Evolutionary conservation across 2,797 vertebrate genomes (phyloP), one percentile per base, ranked within the genome.

Genomic region (Echiichthys vipera): DNA sequence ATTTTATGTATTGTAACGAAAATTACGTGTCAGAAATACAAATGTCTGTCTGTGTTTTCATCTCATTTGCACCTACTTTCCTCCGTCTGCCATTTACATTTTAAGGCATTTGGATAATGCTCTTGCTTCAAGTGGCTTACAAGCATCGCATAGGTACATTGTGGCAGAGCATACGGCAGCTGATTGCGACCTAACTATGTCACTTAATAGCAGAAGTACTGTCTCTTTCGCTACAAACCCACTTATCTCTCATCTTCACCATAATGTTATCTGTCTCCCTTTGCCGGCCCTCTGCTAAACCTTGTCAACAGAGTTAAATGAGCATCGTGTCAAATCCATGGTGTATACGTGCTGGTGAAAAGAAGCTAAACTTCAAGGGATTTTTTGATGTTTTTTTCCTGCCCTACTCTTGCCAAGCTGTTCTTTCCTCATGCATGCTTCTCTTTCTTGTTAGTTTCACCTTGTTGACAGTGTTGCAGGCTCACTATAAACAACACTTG

Each of bases 331-430:
- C 17, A 9, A 32, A 81, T 77, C 43, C 18, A 9, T 10, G 10
- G 18, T 18, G 9, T 6, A n/a, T 39, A 69, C 9, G 32, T 20
- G 54, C 65, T 71, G 45, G 76, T 63, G 73, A 53, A 50, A 27
- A 55, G 42, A 79, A 80, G 69, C 46, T 46, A 5, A 69, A 37
- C 81, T 82, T 80, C 71, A 84, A 79, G 81, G 65, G 18, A 5
- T 2, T 40, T 71, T 80, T 62, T 61, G 67, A 79, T 67, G 74
- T 29, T 40, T 62, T 57, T 53, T 25, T 12, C 1, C 39, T 77
- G 40, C 25, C 53, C 61, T 32, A 14, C 71, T 76, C 71, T 73
- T 81, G 72, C 43, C 73, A 62, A 56, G 59, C 40, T 78, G 75
- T 65, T 79, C 67, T 34, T 46, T 68, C 17, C 42, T 63, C 40